Base-by-base conservation (phyloP, 37 sponge, comb jelly and placozoan genomes). In the Petrosia ficiformis region DNA sequence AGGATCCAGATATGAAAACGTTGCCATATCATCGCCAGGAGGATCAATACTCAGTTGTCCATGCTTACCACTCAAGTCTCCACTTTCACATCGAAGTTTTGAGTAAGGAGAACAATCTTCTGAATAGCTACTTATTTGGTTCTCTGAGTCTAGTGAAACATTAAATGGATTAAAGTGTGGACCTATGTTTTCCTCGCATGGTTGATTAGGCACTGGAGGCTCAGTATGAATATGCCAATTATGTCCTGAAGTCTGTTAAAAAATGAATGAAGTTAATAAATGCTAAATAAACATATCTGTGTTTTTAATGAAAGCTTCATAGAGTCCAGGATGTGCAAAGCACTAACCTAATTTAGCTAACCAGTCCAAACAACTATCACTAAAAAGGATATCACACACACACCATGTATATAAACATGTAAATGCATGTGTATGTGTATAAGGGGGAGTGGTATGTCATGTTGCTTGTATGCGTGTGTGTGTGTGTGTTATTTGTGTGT, bases 111-210 rank as follows among this genome's bases (percentile, higher is more conserved):
- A 63, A 58, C 84, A 84, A 64, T 77, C 84, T 4, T 31, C 42
- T 2, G 43, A 24, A 31, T 84, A 84, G 68, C 65, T 43, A 34
- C 83, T 82, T 56, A 59, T 71, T 33, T 3, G 22, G 38, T 39
- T 61, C 31, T 57, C 40, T 24, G 42, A 39, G 68, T 73, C 67
- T 14, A 82, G 74, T 21, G 79, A 74, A 24, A 82, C 82, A 65
- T 30, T 1, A 59, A 77, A 82, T 6, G 88, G 88, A 35, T 87
- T 87, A 58, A 81, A 87, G 74, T 86, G 87, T 11, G 81, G 81
- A 22, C 72, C 81, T 39, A 80, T 61, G 2, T 70, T 48, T 28
- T 42, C 80, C 2, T n/a, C 0, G 48, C 81, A 80, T 10, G 59
- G 26, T 24, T 8, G 41, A 8, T 31, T 44, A 22, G 56, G 22